Conservation (phyloP, 2,113 vertebrate species). For the Rostratula benghalensis region DNA sequence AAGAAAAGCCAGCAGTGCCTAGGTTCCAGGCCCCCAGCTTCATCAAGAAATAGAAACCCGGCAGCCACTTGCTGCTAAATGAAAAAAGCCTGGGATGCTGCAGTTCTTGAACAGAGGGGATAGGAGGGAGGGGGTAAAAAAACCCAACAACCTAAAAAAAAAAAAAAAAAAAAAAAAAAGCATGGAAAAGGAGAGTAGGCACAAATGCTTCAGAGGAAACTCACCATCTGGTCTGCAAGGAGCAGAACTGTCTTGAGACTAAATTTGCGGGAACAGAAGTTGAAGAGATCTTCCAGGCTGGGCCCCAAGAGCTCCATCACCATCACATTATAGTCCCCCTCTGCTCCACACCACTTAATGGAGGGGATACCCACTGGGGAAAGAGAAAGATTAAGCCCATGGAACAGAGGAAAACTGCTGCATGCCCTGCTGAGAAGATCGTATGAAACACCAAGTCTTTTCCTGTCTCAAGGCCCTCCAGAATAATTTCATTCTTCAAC, state of each 20-base stretch:
- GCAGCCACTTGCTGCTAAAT: neutral
- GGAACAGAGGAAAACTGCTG: neutral
- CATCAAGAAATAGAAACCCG: neutral
- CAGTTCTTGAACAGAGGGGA: neutral
- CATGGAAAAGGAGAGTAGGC: neutral
- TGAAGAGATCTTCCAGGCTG: constrained; percentile 96
- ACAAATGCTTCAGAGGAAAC: constrained; percentile 28
- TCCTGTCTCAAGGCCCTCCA: neutral
- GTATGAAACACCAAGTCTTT: neutral
- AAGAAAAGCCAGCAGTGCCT: neutral
- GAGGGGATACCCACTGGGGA: constrained; percentile 92
- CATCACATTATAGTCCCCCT: constrained; percentile 98
- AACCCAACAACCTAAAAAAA: too few relatives aligned
- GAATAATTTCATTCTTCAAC: neutral
- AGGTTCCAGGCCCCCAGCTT: neutral
- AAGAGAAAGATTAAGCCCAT: neutral
- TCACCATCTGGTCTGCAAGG: constrained; percentile 96
- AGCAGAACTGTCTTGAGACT: constrained; percentile 97
- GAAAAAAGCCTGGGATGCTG: neutral
- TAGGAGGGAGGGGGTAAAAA: neutral
- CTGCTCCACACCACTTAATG: constrained; percentile 97
- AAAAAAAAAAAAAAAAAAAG: too few relatives aligned
- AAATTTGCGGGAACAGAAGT: constrained; percentile 98
- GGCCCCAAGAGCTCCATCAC: constrained; percentile 97
- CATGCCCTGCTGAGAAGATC: neutral